Conservation (phyloP, 2,113 vertebrate species). For the Melierax canorus region DNA sequence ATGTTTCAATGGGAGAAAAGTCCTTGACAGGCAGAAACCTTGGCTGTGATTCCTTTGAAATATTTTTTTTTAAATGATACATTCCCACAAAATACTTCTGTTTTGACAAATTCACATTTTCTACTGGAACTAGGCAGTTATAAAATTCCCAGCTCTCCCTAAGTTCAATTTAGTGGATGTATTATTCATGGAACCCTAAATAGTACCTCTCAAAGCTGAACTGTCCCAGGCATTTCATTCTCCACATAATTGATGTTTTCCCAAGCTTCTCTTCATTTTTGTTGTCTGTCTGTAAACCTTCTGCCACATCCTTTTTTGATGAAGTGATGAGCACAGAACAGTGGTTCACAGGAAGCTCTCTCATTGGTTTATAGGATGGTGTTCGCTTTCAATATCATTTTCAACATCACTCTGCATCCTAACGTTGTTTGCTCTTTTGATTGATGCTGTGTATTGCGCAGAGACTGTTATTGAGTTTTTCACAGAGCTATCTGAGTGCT, state of each 20-base stretch:
- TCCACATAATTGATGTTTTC: not conserved
- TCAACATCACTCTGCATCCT: not conserved
- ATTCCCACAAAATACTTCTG: not conserved
- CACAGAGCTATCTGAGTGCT: not conserved
- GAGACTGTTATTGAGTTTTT: constrained; percentile 1
- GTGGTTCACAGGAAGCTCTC: not conserved
- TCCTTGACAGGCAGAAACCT: not conserved
- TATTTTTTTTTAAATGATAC: not conserved
- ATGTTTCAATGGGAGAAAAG: not conserved
- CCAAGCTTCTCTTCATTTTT: not conserved
- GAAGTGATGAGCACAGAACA: not conserved
- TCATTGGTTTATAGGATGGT: constrained; percentile 4
- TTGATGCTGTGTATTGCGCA: not conserved
- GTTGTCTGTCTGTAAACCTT: not conserved
- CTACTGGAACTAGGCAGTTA: not conserved
- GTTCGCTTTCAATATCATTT: not conserved
- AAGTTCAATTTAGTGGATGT: not conserved
- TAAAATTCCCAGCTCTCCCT: not conserved
- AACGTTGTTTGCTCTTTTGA: constrained; percentile 3
- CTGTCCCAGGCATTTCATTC: not conserved
- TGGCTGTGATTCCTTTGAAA: not conserved
- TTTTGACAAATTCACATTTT: not conserved
- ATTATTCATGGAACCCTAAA: not conserved
- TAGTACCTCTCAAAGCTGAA: not conserved
- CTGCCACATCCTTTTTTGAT: not conserved